phyloP scores from a whole-genome alignment of 2,888 invertebrate genomes.

The Epinotia demarniana region DNA sequence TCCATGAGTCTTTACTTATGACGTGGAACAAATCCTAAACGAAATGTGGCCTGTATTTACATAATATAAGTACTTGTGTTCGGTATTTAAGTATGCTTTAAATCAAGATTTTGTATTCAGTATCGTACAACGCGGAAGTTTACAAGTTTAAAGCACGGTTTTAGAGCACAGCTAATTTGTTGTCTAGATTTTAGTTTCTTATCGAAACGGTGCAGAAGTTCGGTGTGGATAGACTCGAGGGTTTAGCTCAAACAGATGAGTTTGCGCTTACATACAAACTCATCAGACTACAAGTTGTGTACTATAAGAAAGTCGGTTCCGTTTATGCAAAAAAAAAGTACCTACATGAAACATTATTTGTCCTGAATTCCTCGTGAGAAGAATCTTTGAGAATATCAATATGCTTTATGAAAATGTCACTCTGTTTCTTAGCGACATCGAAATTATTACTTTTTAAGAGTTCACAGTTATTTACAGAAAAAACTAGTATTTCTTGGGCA shows the following conservation, averaged over 20 bases:
- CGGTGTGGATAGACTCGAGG: conserved; percentile 4
- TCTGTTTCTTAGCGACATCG: neutral
- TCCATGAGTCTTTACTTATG: conserved; percentile 36
- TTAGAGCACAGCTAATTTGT: conserved; percentile 24
- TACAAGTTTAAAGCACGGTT: conserved; percentile 24
- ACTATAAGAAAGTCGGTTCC: neutral
- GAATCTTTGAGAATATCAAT: neutral
- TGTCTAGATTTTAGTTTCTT: conserved; percentile 25
- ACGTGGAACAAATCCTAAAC: conserved; percentile 22
- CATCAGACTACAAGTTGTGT: neutral
- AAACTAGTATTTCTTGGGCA: too few relatives aligned
- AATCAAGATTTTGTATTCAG: conserved; percentile 32
- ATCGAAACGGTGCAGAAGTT: conserved; percentile 5
- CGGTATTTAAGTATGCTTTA: conserved; percentile 1
- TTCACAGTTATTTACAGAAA: neutral
- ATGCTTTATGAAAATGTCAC: neutral
- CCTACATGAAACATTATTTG: neutral
- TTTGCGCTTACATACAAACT: conserved; percentile 1
- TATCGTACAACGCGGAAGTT: conserved; percentile 14
- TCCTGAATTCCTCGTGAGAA: neutral
- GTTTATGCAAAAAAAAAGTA: neutral
- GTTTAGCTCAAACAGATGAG: conserved; percentile 6
- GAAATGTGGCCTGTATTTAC: neutral
- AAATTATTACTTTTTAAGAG: neutral
- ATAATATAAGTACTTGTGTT: conserved; percentile 1